These are phyloP conservation scores for Electrophaes corylata DNA, from an alignment of 2,888 invertebrate genomes.

Conservation along the genomic window DNA sequence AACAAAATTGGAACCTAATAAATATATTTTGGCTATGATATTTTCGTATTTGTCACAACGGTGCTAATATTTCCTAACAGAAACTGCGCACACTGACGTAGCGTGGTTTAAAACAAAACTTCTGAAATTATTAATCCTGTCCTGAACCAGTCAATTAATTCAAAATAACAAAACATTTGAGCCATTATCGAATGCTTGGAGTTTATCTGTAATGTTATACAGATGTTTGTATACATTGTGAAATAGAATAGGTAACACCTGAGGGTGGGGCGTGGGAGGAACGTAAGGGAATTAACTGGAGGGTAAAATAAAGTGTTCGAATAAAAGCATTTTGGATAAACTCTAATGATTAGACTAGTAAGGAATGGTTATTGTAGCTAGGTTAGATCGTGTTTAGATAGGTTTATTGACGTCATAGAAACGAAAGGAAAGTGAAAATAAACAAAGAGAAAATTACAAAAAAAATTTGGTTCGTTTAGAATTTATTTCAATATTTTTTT, in stretches of 20 bases:
- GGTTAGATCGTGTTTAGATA: slow-evolving; percentile 68
- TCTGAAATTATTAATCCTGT: slow-evolving; percentile 24
- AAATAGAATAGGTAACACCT: background rate
- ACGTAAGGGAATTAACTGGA: slow-evolving; percentile 7
- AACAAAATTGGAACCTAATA: slow-evolving; percentile 18
- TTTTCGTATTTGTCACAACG: slow-evolving; percentile 10
- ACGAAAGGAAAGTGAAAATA: slow-evolving; percentile 55
- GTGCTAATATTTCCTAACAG: slow-evolving; percentile 2
- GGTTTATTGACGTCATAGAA: slow-evolving; percentile 79
- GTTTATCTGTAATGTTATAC: slow-evolving; percentile 34
- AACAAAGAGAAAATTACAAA: slow-evolving; percentile 50
- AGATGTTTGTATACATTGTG: slow-evolving; percentile 14
- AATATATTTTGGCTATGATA: slow-evolving; percentile 17
- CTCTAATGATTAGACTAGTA: slow-evolving; percentile 52
- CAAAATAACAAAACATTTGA: slow-evolving; percentile 32
- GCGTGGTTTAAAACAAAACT: slow-evolving; percentile 5
- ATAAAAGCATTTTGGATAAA: slow-evolving; percentile 48
- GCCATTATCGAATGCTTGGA: slow-evolving; percentile 38
- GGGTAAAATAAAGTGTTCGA: slow-evolving; percentile 26
- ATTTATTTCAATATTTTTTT: slow-evolving; percentile 61
- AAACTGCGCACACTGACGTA: background rate
- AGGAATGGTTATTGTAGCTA: slow-evolving; percentile 63
- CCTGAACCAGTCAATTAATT: slow-evolving; percentile 40
- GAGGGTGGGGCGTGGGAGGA: slow-evolving; percentile 17
- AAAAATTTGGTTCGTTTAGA: slow-evolving; percentile 58